A percentile compares a stretch with the other conserved stretches of the same genome.
These are phyloP conservation scores for Thalassaphorura encarpata DNA, from an alignment of 1,140 invertebrate genomes.

Conservation along the genomic window DNA sequence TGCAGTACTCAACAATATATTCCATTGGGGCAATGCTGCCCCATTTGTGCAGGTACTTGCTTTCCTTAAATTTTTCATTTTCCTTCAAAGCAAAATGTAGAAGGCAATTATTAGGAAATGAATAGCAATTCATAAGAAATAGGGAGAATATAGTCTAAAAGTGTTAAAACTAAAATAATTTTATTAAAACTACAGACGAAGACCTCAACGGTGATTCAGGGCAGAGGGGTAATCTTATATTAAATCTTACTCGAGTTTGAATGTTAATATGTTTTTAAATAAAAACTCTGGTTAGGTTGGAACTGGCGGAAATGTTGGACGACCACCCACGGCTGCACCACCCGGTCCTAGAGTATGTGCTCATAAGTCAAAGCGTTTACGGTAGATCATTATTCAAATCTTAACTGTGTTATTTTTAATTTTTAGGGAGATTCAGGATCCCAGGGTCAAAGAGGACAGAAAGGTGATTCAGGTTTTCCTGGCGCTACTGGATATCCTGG, in stretches of 20 bases:
- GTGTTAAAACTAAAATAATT: too few relatives aligned
- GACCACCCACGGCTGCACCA: conserved; percentile 13
- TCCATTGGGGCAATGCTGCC: conserved; percentile 46
- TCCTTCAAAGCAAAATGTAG: too few relatives aligned
- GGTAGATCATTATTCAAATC: not conserved
- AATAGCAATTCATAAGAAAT: too few relatives aligned
- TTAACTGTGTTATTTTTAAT: not conserved
- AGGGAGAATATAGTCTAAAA: too few relatives aligned
- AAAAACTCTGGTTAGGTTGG: too few relatives aligned
- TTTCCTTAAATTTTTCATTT: too few relatives aligned
- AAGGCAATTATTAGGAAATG: too few relatives aligned
- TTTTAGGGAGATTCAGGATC: conserved; percentile 44
- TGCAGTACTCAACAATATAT: conserved; percentile 42
- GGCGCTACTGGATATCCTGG: conserved; percentile 52
- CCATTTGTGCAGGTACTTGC: conserved; percentile 41
- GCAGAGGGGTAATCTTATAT: too few relatives aligned
- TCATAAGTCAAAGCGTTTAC: not conserved
- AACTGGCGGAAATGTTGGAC: not conserved
- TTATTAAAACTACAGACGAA: conserved; percentile 5
- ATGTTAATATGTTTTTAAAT: too few relatives aligned
- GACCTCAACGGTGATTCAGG: conserved; percentile 13
- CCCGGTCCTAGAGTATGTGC: conserved; percentile 22
- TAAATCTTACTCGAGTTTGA: too few relatives aligned
- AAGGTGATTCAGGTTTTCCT: conserved; percentile 48
- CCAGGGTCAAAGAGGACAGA: conserved; percentile 47